Evolutionary conservation across 2,113 vertebrate species (phyloP).

Genomic region (Mystacornis crossleyi): DNA sequence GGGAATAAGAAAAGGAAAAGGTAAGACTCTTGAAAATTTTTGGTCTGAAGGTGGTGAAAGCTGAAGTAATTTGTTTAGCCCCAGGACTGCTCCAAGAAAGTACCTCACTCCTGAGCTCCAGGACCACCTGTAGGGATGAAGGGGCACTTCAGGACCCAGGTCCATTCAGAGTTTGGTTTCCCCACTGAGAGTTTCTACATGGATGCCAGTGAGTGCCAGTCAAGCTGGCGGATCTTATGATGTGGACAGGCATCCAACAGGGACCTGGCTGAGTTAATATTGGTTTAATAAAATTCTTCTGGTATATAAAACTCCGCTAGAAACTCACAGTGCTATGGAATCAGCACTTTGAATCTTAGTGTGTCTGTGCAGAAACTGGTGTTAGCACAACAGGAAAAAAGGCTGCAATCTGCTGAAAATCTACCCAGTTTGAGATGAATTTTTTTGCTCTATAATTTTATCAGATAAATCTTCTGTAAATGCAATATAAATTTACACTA

Average conservation of each 20-base stretch:
- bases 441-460: neutral
- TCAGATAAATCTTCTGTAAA: neutral
- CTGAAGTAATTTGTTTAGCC: slow-evolving; percentile 54
- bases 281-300: slow-evolving; percentile 22
- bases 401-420: neutral
- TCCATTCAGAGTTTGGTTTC: neutral
- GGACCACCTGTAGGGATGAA: slow-evolving; percentile 41
- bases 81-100: neutral
- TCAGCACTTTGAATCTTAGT: neutral
- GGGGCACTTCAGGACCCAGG: neutral
- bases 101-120: neutral
- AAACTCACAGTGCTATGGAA: neutral
- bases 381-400: neutral
- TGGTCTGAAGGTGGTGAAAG: slow-evolving; percentile 16
- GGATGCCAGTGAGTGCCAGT: slow-evolving; percentile 42
- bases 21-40: neutral
- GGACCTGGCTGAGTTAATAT: slow-evolving; percentile 4
- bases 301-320: slow-evolving; percentile 20
- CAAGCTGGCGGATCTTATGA: neutral
- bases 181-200: neutral
- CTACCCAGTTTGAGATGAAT: neutral
- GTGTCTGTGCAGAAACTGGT: neutral
- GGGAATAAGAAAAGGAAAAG: neutral
- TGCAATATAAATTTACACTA: neutral
- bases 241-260: slow-evolving; percentile 25